Evolutionary conservation across 1,140 invertebrate species (phyloP).

Genomic region (Macrosteles quadrilineatus): DNA sequence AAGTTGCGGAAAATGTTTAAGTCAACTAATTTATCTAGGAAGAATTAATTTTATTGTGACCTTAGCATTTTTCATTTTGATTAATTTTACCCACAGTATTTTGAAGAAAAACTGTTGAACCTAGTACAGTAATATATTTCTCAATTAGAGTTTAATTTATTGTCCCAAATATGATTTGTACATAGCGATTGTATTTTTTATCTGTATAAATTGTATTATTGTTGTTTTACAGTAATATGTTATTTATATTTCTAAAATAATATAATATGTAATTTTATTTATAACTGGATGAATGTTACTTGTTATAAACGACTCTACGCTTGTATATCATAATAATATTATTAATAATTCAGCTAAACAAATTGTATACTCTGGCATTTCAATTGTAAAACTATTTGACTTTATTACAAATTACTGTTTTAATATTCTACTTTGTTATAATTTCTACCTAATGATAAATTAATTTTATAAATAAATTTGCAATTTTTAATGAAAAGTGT

Average conservation of each 20-base stretch:
- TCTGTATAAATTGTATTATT: neutral
- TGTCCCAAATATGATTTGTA: too few relatives aligned
- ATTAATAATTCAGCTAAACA: neutral
- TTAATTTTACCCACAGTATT: too few relatives aligned
- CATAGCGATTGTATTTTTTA: neutral
- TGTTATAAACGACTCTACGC: neutral
- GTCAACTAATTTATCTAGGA: too few relatives aligned
- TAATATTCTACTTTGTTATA: neutral
- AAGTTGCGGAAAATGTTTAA: too few relatives aligned
- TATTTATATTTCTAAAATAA: neutral
- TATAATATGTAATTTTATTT: neutral
- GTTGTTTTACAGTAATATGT: neutral
- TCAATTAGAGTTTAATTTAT: too few relatives aligned
- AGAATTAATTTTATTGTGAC: too few relatives aligned
- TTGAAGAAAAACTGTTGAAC: too few relatives aligned
- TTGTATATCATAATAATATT: neutral
- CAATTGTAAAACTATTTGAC: neutral
- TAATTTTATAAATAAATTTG: constrained; percentile 11
- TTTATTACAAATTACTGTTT: constrained; percentile 12
- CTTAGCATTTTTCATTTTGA: too few relatives aligned
- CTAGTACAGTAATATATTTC: too few relatives aligned
- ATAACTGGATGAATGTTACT: constrained; percentile 5
- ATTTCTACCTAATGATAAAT: constrained; percentile 3
- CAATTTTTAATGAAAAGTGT: neutral
- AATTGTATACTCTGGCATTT: neutral